A percentile compares a stretch with the other conserved stretches of the same genome.
phyloP scores from a whole-genome alignment of 1,140 invertebrate species.

The Dreissena polymorpha region DNA sequence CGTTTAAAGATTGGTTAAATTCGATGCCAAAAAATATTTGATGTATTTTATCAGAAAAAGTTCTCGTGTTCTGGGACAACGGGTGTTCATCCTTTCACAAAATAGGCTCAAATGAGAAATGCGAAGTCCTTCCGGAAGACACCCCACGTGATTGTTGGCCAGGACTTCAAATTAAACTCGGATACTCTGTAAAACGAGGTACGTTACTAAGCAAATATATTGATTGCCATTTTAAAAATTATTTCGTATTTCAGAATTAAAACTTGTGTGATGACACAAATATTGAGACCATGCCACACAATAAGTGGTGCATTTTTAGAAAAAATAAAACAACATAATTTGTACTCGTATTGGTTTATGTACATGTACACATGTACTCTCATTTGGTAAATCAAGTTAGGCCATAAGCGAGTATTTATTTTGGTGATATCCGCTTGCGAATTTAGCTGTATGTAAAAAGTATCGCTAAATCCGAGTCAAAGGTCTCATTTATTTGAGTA shows the following conservation, averaged over 20 bases:
- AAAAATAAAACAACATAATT: background rate
- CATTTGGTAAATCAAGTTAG: too few relatives aligned
- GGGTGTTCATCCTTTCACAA: background rate
- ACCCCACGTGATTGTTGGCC: background rate
- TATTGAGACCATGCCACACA: background rate
- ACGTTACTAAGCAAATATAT: background rate
- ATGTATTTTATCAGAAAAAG: conserved; percentile 14
- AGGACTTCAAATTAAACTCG: conserved; percentile 9
- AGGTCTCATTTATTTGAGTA: too few relatives aligned
- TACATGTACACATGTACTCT: too few relatives aligned
- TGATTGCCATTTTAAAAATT: background rate
- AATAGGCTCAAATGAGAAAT: background rate
- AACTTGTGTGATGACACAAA: background rate
- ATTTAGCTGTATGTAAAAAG: too few relatives aligned
- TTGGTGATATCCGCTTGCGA: too few relatives aligned
- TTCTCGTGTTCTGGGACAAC: conserved; percentile 27
- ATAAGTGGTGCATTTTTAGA: background rate
- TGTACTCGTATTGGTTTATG: background rate
- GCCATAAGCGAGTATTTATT: background rate
- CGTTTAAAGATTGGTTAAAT: too few relatives aligned
- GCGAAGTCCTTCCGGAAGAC: conserved; percentile 18
- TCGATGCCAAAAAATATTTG: background rate
- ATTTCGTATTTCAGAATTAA: background rate
- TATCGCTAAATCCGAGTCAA: too few relatives aligned
- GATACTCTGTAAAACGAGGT: conserved; percentile 32